phyloP scores from a whole-genome alignment of 1,140 invertebrate species.

The Hormaphis cornu region DNA sequence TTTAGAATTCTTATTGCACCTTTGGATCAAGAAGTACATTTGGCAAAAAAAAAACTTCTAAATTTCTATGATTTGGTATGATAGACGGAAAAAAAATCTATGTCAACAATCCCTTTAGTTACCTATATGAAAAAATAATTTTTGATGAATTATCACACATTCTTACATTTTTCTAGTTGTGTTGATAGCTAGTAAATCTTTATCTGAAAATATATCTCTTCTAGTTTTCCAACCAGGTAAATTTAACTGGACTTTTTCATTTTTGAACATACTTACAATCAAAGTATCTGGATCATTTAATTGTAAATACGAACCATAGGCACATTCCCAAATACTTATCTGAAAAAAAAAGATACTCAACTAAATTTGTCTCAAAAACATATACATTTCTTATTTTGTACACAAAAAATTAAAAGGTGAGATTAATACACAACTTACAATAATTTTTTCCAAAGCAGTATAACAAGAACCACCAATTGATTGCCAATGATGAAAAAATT shows the following conservation, averaged over 20 bases:
- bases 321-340: constrained; percentile 28
- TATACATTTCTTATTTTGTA: too few relatives aligned
- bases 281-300: constrained; percentile 19
- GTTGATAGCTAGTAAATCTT: neutral
- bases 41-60: too few relatives aligned
- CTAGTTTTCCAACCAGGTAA: constrained; percentile 27
- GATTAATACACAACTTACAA: constrained; percentile 2
- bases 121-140: too few relatives aligned
- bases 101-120: too few relatives aligned
- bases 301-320: constrained; percentile 23
- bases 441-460: constrained; percentile 14
- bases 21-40: too few relatives aligned
- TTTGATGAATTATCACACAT: too few relatives aligned
- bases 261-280: constrained; percentile 17
- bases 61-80: too few relatives aligned
- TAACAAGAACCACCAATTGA: constrained; percentile 3
- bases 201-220: constrained; percentile 17
- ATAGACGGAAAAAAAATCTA: too few relatives aligned
- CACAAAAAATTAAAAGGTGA: neutral
- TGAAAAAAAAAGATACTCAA: neutral
- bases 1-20: too few relatives aligned
- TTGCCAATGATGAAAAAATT: constrained; percentile 19
- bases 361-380: too few relatives aligned
- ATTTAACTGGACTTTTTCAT: constrained; percentile 27
- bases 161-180: constrained; percentile 21